Percentiles rank a stretch among this genome's conserved stretches.
Evolutionary conservation across 2,113 vertebrate species (phyloP).

Genomic region (Cercopithecus mona): DNA sequence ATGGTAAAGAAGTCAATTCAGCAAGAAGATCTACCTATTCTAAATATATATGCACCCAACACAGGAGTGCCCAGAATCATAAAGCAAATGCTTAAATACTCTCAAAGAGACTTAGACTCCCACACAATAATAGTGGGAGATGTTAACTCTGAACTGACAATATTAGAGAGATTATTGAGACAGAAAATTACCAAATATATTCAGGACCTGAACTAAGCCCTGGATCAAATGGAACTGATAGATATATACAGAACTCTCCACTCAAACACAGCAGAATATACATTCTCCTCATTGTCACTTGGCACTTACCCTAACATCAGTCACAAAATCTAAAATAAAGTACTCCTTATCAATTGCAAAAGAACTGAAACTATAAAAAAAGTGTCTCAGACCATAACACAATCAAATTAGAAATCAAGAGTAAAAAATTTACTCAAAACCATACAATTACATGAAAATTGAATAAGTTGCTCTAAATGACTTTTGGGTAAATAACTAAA

Average conservation of each 20-base stretch:
- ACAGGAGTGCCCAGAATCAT: not conserved
- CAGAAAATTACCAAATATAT: not conserved
- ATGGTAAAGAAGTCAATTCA: not conserved
- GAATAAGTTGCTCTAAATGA: not conserved
- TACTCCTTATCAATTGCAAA: too few relatives aligned
- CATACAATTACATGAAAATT: not conserved
- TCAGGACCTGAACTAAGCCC: not conserved
- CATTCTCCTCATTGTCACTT: not conserved
- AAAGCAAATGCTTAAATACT: not conserved
- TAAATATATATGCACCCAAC: not conserved
- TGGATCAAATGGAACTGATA: not conserved
- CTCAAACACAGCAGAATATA: not conserved
- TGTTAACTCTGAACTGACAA: not conserved
- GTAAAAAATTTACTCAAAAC: not conserved
- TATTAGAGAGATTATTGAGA: not conserved
- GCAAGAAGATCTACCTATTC: not conserved
- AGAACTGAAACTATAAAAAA: not conserved
- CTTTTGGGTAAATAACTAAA: not conserved
- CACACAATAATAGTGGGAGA: not conserved
- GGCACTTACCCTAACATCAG: not conserved
- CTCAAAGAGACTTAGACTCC: not conserved
- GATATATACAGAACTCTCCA: not conserved
- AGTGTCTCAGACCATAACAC: not conserved
- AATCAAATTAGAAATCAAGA: not conserved
- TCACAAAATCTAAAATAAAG: not conserved